A percentile compares a stretch with the other conserved stretches of the same genome.
These are phyloP conservation scores for Neolamprologus longior DNA, from an alignment of 2,113 vertebrate genomes.

Conservation along the genomic window DNA sequence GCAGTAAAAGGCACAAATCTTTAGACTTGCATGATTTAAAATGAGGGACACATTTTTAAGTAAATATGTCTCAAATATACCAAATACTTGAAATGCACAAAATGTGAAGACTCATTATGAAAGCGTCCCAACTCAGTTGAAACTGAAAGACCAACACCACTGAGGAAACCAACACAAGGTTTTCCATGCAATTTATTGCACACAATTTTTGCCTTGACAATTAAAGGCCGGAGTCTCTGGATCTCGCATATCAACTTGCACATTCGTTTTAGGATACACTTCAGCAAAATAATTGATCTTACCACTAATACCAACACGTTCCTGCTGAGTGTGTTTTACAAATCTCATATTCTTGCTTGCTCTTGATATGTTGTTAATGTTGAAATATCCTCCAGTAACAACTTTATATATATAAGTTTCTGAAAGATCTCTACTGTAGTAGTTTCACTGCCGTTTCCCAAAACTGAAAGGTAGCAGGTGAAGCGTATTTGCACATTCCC, in stretches of 20 bases:
- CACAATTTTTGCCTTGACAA: neutral
- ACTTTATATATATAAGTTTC: neutral
- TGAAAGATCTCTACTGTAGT: neutral
- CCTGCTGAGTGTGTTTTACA: neutral
- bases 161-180: neutral
- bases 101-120: neutral
- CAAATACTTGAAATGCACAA: neutral
- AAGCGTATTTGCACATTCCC: neutral
- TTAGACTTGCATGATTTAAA: neutral
- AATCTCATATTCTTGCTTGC: neutral
- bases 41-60: neutral
- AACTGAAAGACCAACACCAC: neutral
- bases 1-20: neutral
- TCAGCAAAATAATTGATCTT: neutral
- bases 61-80: neutral
- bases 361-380: neutral
- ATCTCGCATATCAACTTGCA: slow-evolving; percentile 7
- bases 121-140: neutral
- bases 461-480: neutral
- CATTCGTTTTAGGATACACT: neutral
- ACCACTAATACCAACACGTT: neutral
- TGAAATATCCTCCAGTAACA: neutral
- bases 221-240: neutral
- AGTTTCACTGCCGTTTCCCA: neutral
- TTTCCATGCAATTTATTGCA: slow-evolving; percentile 40